Percentiles rank a stretch among this genome's conserved stretches.
phyloP scores from a whole-genome alignment of 2,797 vertebrate genomes.

The Lepus oiostolus region DNA sequence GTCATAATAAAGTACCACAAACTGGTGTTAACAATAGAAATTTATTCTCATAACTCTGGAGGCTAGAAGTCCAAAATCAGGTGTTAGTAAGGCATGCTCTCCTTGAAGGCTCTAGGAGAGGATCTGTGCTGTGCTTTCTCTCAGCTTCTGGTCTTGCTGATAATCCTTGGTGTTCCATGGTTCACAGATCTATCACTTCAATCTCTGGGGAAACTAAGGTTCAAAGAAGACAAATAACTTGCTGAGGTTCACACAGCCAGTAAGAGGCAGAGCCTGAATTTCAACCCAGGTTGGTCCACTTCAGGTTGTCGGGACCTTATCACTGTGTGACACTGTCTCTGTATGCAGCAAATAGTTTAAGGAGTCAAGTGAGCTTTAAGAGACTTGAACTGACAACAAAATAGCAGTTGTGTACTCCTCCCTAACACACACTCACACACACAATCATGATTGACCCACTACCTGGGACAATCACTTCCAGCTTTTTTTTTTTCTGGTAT shows the following conservation, averaged over 20 bases:
- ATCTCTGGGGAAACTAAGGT: conserved; percentile 5
- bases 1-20: too few species aligned
- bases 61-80: too few species aligned
- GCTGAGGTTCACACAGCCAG: too few species aligned
- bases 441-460: not conserved
- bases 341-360: not conserved
- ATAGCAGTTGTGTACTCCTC: not conserved
- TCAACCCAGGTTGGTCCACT: not conserved
- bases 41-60: too few species aligned
- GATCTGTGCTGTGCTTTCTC: too few species aligned
- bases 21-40: too few species aligned
- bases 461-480: not conserved
- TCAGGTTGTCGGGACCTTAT: not conserved
- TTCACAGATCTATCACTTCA: not conserved
- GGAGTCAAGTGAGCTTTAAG: conserved; percentile 8
- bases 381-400: not conserved
- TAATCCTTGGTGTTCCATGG: not conserved
- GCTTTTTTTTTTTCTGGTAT: not conserved
- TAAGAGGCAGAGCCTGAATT: not conserved
- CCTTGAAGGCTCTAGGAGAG: too few species aligned
- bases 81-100: too few species aligned
- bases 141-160: too few species aligned
- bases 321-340: not conserved
- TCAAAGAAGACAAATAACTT: not conserved
- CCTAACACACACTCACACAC: not conserved